Percentiles rank a stretch among this genome's conserved stretches.
phyloP scores from a whole-genome alignment of 2,797 vertebrate genomes.

The Sphenopsis melanotis region DNA sequence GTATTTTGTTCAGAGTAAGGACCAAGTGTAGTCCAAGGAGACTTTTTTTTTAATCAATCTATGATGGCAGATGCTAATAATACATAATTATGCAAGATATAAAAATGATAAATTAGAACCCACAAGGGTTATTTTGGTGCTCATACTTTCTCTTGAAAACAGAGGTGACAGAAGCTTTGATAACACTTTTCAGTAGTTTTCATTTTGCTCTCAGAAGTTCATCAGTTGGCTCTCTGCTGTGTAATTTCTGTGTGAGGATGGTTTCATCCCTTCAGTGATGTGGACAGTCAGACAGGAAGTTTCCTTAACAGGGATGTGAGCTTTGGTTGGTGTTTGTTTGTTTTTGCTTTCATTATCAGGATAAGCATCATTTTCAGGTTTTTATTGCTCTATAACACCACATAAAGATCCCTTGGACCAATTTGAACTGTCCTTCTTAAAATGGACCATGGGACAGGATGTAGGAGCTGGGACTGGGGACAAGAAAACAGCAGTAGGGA shows the following conservation, averaged over 20 bases:
- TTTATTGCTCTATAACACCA: background rate
- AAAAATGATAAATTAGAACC: background rate
- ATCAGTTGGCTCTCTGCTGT: background rate
- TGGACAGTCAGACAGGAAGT: background rate
- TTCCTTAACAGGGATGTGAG: background rate
- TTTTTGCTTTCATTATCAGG: background rate
- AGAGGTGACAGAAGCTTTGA: background rate
- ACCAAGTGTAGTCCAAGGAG: background rate
- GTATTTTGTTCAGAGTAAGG: background rate
- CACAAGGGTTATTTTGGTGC: background rate
- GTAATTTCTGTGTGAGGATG: background rate
- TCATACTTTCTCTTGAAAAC: background rate
- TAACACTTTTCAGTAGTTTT: accelerated
- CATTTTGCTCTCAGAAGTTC: background rate
- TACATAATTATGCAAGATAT: too few species aligned
- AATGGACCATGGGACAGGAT: accelerated
- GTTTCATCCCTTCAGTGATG: background rate
- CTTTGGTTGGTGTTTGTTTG: background rate
- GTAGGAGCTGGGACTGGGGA: background rate
- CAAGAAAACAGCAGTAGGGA: background rate
- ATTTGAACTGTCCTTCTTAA: background rate
- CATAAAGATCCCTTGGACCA: background rate
- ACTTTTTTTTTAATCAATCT: background rate
- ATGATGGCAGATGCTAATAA: background rate
- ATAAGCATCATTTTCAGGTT: background rate